Evolutionary conservation across 2,797 vertebrate species (phyloP).

Genomic region (Crypturellus tataupa): DNA sequence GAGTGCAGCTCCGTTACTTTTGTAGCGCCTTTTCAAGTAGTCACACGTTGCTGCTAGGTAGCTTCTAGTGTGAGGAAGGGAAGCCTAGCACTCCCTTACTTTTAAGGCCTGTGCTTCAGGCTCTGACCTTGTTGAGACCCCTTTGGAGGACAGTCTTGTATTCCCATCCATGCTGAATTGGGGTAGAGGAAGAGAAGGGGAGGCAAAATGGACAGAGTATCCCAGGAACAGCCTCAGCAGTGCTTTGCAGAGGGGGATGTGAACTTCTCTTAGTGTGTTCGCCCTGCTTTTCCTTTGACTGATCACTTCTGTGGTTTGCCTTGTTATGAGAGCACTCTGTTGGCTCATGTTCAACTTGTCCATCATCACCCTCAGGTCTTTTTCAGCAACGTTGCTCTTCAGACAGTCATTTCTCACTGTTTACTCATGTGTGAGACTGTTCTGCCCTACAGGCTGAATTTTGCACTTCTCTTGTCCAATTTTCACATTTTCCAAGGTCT

Average conservation of each 20-base stretch:
- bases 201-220: neutral
- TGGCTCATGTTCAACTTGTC: neutral
- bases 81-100: neutral
- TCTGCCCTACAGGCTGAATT: neutral
- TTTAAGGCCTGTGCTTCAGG: neutral
- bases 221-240: neutral
- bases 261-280: neutral
- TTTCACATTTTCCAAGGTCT: neutral
- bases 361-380: neutral
- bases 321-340: neutral
- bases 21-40: neutral
- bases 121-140: neutral
- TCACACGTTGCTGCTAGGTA: neutral
- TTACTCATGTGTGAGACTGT: neutral
- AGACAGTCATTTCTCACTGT: neutral
- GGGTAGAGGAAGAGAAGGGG: neutral
- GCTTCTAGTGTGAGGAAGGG: neutral
- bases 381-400: neutral
- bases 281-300: neutral
- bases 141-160: neutral
- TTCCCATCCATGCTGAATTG: neutral
- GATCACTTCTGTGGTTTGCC: neutral
- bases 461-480: neutral
- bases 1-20: neutral
- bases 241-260: neutral